Base-by-base conservation (phyloP, 2,113 vertebrate genomes). In the Onychostoma macrolepis region DNA sequence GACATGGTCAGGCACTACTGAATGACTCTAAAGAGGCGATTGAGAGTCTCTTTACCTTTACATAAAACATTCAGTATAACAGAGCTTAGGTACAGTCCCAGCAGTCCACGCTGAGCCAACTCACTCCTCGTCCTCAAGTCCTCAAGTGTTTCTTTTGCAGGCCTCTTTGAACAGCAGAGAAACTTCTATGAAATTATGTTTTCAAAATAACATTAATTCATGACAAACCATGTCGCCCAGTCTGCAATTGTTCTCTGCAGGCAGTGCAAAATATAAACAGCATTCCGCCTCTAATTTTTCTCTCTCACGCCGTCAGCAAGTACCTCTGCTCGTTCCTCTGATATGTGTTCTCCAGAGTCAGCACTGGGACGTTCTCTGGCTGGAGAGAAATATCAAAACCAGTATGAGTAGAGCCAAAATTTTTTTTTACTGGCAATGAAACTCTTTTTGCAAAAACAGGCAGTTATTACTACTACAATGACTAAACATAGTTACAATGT, bases 331-430 rank as follows among this genome's bases (percentile, higher is more conserved):
- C 90, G 21, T 91, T 94, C 83, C 86, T 89, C 83, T 92, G 92
- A 88, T 89, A 92, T 78, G 84, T 82, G 69, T 91, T 90, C 33
- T 86, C 90, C 0, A 85, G 89, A 41, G 91, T 89, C 72, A 95
- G 89, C 72, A 94, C 94, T 0, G 93, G 93, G 86, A 91, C 88
- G 88, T 90, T 93, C 89, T 95, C 24, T 92, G 94, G 90, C 89
- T 94, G 72, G 95, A 96, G 28, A 94, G 95, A 67, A 95, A 88
- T 83, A 95, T 94, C 11, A 96, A 94, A 48, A 95, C 90, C 4
- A 95, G 87, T 17, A 96, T 93, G 69, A 96, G 93, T 71, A 95
- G 9, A 48, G 93, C 94, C n/a, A n/a, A n/a, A n/a, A n/a, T n/a
- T n/a, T n/a, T n/a, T n/a, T n/a, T n/a, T n/a, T n/a, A n/a, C n/a